phyloP scores from a whole-genome alignment of 2,797 vertebrate species.

The Coracias cyanogaster region DNA sequence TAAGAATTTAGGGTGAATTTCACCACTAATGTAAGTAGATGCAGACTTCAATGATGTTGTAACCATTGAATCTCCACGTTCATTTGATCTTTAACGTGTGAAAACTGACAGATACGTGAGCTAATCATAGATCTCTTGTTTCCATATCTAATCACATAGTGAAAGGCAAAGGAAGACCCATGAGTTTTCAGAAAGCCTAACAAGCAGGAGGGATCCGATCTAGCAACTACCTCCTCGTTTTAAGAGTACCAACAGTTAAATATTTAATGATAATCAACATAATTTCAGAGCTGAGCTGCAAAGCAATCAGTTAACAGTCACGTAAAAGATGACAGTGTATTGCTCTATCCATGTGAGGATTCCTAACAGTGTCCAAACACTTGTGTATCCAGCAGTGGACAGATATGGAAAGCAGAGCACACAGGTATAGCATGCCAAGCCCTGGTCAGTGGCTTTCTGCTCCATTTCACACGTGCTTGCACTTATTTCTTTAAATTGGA shows the following conservation, averaged over 20 bases:
- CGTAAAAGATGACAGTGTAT: background rate
- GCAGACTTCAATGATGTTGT: background rate
- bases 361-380: background rate
- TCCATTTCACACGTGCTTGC: background rate
- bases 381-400: background rate
- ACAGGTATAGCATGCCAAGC: background rate
- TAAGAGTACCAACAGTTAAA: background rate
- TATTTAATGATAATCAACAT: background rate
- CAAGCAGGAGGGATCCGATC: background rate
- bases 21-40: background rate
- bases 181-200: background rate
- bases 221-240: background rate
- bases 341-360: background rate
- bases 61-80: fast-evolving
- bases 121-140: background rate
- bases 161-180: background rate
- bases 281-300: background rate
- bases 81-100: background rate
- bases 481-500: background rate
- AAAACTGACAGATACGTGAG: background rate
- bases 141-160: background rate
- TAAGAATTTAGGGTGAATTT: background rate
- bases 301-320: background rate
- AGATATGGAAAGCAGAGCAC: background rate
- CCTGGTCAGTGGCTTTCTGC: background rate